Conservation (phyloP, 2,113 vertebrate genomes). For the Lates calcarifer region DNA sequence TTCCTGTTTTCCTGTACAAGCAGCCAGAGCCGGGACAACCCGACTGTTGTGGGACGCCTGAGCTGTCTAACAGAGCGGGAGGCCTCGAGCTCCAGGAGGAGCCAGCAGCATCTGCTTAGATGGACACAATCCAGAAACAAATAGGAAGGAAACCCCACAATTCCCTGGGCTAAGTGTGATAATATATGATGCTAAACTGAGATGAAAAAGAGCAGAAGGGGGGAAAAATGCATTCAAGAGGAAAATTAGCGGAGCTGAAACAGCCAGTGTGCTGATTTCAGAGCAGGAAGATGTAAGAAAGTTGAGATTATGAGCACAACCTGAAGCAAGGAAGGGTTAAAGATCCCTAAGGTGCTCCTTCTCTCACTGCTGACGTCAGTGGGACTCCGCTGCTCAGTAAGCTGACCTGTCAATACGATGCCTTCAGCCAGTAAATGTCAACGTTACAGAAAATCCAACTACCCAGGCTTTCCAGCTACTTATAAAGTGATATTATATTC, state of each 20-base stretch:
- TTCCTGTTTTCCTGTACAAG: constrained; percentile 40
- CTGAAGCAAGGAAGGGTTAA: constrained; percentile 45
- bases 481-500: neutral
- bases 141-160: constrained; percentile 61
- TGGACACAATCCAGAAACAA: constrained; percentile 69
- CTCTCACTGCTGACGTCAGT: constrained; percentile 66
- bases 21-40: constrained; percentile 48
- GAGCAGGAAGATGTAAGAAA: neutral
- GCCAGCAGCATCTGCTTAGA: constrained; percentile 69
- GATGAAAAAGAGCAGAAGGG: constrained; percentile 35
- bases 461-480: neutral
- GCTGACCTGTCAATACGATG: constrained; percentile 58
- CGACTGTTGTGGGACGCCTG: constrained; percentile 41
- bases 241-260: constrained; percentile 9
- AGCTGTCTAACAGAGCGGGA: constrained; percentile 35
- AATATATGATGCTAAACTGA: constrained; percentile 38
- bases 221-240: constrained; percentile 2
- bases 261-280: neutral
- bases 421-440: constrained; percentile 72
- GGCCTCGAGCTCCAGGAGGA: constrained; percentile 53
- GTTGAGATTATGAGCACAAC: neutral
- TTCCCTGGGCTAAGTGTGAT: constrained; percentile 28
- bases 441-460: constrained; percentile 16
- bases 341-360: constrained; percentile 55
- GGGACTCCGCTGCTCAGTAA: constrained; percentile 69